A percentile compares a stretch with the other conserved stretches of the same genome.
These are phyloP conservation scores for Tapirus indicus DNA, from an alignment of 2,797 vertebrate species.

Conservation along the genomic window DNA sequence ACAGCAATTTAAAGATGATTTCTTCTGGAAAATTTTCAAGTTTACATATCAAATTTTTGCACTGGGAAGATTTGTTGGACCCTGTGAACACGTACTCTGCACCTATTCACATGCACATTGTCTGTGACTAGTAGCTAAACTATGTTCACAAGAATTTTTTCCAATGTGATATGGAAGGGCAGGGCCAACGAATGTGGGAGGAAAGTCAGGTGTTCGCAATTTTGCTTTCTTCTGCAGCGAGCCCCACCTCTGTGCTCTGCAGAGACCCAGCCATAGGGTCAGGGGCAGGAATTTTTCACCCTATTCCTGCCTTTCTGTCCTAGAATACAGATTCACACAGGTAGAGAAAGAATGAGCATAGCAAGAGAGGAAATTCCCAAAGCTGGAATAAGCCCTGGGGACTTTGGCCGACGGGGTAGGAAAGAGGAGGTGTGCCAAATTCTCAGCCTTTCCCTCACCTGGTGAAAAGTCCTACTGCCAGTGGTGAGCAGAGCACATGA, in stretches of 20 bases:
- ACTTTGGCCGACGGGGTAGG: not conserved
- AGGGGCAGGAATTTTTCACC: not conserved
- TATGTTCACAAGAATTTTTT: conserved; percentile 11
- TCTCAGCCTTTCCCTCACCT: not conserved
- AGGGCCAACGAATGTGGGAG: not conserved
- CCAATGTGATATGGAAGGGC: not conserved
- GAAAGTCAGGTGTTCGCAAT: not conserved
- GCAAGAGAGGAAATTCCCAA: not conserved
- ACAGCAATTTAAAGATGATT: not conserved
- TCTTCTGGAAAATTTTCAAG: not conserved
- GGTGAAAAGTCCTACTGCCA: not conserved
- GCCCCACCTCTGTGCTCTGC: not conserved
- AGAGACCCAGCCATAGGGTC: not conserved
- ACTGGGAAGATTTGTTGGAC: not conserved
- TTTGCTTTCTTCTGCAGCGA: not conserved
- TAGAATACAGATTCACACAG: not conserved
- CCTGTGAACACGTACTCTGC: not conserved
- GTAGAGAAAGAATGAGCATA: not conserved
- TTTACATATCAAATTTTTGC: not conserved
- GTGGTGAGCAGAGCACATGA: not conserved
- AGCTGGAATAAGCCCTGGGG: not conserved
- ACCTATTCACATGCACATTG: not conserved
- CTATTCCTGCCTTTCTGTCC: not conserved
- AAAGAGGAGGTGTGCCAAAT: not conserved
- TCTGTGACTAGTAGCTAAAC: conserved; percentile 41